These are phyloP conservation scores for Thinocorus orbignyianus DNA, from an alignment of 2,113 vertebrate species.

Conservation along the genomic window DNA sequence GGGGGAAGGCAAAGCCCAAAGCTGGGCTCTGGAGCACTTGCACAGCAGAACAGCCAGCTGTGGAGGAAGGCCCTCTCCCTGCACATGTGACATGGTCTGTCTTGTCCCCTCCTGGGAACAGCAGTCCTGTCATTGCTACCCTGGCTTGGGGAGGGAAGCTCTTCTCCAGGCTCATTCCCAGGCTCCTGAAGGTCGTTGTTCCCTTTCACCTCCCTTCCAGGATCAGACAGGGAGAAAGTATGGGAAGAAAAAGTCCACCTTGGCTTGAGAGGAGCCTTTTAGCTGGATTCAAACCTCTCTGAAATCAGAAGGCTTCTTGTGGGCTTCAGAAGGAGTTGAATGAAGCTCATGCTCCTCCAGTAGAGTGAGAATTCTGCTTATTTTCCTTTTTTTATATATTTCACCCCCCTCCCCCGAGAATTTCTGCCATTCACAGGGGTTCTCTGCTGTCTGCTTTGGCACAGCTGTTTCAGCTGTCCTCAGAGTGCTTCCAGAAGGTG, in stretches of 20 bases:
- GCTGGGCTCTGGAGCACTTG: background rate
- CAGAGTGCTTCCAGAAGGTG: background rate
- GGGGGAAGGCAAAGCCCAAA: background rate
- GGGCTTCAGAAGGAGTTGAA: background rate
- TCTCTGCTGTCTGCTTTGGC: background rate
- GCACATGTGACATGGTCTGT: background rate
- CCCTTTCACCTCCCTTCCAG: background rate
- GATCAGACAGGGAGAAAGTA: background rate
- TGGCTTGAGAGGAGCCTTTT: background rate
- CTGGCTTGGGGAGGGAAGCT: background rate
- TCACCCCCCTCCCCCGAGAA: too few species aligned
- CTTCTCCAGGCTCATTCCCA: conserved; percentile 28
- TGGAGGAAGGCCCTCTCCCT: background rate
- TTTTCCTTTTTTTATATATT: background rate
- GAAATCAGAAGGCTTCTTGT: background rate
- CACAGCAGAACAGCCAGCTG: background rate
- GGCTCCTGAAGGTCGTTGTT: background rate
- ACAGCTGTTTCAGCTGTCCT: background rate
- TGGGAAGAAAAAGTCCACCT: background rate
- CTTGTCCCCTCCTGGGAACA: background rate
- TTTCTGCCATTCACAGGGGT: background rate
- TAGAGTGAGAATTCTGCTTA: background rate
- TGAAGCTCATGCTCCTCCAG: background rate
- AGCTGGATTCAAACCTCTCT: background rate
- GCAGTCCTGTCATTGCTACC: background rate